Base-by-base conservation (phyloP, 2,888 invertebrate genomes). In the Nineta flava region DNA sequence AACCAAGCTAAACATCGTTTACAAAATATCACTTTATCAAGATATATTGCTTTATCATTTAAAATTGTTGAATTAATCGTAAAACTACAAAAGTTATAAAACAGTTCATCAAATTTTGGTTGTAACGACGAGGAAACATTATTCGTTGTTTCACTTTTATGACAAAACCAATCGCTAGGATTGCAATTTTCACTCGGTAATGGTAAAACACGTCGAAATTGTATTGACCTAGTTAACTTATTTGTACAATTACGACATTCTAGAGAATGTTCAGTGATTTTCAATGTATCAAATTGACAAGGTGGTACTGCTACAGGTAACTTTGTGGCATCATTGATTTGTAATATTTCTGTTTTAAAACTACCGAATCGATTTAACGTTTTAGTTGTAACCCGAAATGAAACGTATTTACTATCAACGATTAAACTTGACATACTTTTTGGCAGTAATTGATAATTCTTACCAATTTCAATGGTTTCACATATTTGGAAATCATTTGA, bases 141-240 rank as follows among this genome's bases (percentile, higher is more conserved):
- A 38, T 55, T 34, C 3, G 62, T 62, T 19, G 67, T 65, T 43
- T 69, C 69, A 43, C 61, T 61, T 0, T 69, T 69, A 54, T 81
- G 80, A 57, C 81, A 82, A 60, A 79, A 82, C 77, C 79, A 81
- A 53, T 81, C 81, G 0, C 71, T 70, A 60, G 74, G 71, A 57
- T 79, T 77, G 50, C 74, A 64, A 62, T 72, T 73, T 13, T 71
- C 69, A 0, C 77, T 72, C 1, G 81, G 81, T 49, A 81, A 61
- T 50, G 80, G 79, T 52, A 81, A 62, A 57, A 81, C 67, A 53
- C 79, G 68, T 45, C 71, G 63, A 63, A 80, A 79, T 45, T 65
- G 67, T 1, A 67, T 40, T n/a, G 53, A 48, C 7, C 6, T 7
- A n/a, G 57, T 51, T 46, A 55, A 59, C 46, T 59, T 49, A 50